Evolutionary conservation across 2,888 invertebrate genomes (phyloP), one percentile per base, ranked within the genome.

Genomic region (Eupithecia abbreviata): DNA sequence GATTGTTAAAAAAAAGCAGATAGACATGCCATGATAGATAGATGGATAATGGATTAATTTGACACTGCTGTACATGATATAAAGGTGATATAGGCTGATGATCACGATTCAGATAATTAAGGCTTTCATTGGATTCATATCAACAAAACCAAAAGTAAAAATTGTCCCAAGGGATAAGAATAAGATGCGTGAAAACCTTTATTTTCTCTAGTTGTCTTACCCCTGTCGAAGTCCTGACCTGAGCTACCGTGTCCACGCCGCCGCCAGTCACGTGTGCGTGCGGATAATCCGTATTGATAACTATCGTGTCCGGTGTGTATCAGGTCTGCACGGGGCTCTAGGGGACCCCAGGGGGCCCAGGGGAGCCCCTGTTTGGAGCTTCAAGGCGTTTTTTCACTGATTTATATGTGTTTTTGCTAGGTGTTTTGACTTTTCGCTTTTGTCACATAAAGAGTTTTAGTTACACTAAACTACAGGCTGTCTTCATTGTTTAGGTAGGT

Each of bases 271-370:
- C 85, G 85, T 85, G 84, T 83, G 84, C 85, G 81, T 67, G 83
- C 83, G 87, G 88, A 89, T 92, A 92, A 92, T 90, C 92, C 87
- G 88, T 89, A 92, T 91, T 91, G 92, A 92, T 92, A 92, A 90
- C 90, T 87, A 89, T 88, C 88, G 87, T 81, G 89, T 89, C 86
- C 86, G 86, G 87, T 85, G 87, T 87, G 85, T 85, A 87, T 87
- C 87, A 66, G 66, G 66, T 66, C 66, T 30, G 69, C 45, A n/a
- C 69, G 47, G 67, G 43, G 43, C 47, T 45, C 18, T 12, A 45
- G 45, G 69, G 47, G 47, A 45, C 45, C 7, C n/a, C 43, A 10
- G 42, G 43, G 67, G 67, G 45, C 43, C 43, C 67, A 43, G 62
- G 62, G 55, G 30, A 30, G n/a, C n/a, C 12, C 62, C 12, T 62